Conservation (phyloP, 64 coral and sea anemone species). For the Acropora yongei region DNA sequence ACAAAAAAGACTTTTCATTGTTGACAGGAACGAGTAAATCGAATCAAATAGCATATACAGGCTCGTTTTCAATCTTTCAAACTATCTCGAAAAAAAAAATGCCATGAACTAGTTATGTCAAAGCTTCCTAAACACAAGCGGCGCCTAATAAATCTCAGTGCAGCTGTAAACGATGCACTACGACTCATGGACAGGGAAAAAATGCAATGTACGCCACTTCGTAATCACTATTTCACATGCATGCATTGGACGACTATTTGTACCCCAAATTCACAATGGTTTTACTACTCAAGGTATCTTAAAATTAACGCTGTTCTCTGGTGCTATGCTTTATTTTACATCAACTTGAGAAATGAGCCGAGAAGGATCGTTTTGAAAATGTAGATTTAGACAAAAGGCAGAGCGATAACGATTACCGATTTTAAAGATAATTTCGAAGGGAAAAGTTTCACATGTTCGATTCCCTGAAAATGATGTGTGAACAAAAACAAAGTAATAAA, state of each 20-base stretch:
- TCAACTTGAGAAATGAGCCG: not conserved
- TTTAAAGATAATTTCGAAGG: conserved; percentile 41
- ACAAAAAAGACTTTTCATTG: not conserved
- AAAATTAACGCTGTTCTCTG: conserved; percentile 19
- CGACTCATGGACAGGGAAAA: too few relatives aligned
- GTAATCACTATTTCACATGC: not conserved
- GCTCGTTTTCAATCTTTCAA: not conserved
- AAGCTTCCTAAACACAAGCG: not conserved
- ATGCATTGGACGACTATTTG: not conserved
- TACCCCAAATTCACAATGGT: not conserved
- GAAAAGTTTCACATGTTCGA: conserved; percentile 40
- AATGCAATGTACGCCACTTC: not conserved
- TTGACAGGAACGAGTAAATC: not conserved
- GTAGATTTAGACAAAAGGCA: not conserved
- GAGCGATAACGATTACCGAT: not conserved
- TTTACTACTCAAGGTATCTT: conserved; percentile 7
- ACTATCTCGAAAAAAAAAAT: not conserved
- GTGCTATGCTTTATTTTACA: not conserved
- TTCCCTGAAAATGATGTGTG: not conserved
- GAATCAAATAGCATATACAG: not conserved
- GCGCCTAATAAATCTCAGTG: not conserved
- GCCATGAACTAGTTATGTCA: not conserved
- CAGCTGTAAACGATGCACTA: not conserved
- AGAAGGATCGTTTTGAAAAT: not conserved
- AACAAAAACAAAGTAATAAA: conserved; percentile 16